Conservation (phyloP, 2,797 vertebrate species). For the Ctenopoma multispine region DNA sequence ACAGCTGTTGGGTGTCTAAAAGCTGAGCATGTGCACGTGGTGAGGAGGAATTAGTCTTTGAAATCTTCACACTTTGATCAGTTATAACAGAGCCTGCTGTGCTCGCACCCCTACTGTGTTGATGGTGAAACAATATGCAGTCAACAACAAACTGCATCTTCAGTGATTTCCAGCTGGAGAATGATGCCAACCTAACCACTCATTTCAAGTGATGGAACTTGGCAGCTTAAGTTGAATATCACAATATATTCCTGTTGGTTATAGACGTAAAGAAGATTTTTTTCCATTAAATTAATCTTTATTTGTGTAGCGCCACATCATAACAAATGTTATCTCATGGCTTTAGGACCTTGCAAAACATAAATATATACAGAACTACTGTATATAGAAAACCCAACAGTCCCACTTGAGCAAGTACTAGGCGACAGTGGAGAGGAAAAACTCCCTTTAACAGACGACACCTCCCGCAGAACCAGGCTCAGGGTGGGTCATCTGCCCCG, state of each 20-base stretch:
- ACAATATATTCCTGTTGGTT: background rate
- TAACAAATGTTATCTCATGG: too few species aligned
- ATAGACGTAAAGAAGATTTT: background rate
- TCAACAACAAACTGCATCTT: constrained; percentile 41
- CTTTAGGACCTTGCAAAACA: too few species aligned
- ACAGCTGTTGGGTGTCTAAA: constrained; percentile 44
- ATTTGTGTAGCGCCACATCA: too few species aligned
- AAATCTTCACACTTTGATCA: constrained; percentile 61
- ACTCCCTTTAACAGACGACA: too few species aligned
- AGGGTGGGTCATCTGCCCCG: too few species aligned
- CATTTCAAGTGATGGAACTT: background rate
- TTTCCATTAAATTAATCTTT: too few species aligned
- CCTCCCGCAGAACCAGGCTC: too few species aligned
- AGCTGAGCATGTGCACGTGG: constrained; percentile 26
- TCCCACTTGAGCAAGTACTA: too few species aligned
- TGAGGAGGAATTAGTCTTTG: constrained; percentile 53
- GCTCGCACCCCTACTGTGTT: constrained; percentile 31
- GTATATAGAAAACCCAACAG: too few species aligned
- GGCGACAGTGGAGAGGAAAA: too few species aligned
- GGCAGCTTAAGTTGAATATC: background rate
- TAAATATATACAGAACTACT: too few species aligned
- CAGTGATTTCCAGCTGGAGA: constrained; percentile 32
- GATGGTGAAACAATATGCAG: constrained; percentile 36
- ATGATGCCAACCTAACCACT: background rate
- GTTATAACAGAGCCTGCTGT: constrained; percentile 17